Percentiles rank a stretch among this genome's conserved stretches.
Conservation (phyloP, 2,888 invertebrate species). For the Drosophila algonquin region DNA sequence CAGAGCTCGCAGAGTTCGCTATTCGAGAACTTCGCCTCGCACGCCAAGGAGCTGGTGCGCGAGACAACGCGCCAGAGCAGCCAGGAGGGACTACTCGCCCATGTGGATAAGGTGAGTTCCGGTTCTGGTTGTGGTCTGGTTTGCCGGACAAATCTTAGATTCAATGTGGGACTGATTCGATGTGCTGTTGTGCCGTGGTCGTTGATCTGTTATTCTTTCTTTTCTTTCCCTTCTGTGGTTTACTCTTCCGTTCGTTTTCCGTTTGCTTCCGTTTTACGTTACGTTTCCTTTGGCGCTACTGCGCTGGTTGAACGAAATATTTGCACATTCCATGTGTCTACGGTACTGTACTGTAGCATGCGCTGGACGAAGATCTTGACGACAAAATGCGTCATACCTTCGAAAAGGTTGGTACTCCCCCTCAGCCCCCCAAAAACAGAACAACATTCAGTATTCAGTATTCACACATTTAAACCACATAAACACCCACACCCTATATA, state of each 20-base stretch:
- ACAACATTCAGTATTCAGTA: not conserved
- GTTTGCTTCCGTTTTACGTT: not conserved
- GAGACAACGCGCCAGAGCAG: slow-evolving; percentile 95
- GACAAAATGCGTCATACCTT: slow-evolving; percentile 89
- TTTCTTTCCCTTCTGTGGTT: slow-evolving; percentile 11
- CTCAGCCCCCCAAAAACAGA: not conserved
- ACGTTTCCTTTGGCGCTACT: slow-evolving; percentile 2
- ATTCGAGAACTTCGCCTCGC: slow-evolving; percentile 93
- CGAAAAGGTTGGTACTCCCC: slow-evolving; percentile 88
- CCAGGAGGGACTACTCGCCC: slow-evolving; percentile 93
- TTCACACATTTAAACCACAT: slow-evolving; percentile 6
- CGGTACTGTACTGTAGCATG: slow-evolving; percentile 71
- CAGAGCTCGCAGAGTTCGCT: slow-evolving; percentile 93
- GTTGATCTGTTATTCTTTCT: slow-evolving; percentile 27
- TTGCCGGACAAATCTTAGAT: not conserved
- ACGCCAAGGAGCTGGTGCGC: slow-evolving; percentile 94
- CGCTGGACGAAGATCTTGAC: slow-evolving; percentile 81
- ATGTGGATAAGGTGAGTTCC: slow-evolving; percentile 92
- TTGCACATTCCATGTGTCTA: slow-evolving; percentile 57
- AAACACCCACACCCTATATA: no score
- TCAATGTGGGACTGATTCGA: slow-evolving; percentile 39
- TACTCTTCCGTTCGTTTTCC: not conserved
- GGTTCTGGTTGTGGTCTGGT: not conserved
- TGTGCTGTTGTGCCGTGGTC: slow-evolving; percentile 67
- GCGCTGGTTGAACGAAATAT: no score